A percentile compares a stretch with the other conserved stretches of the same genome.
Evolutionary conservation across 1,140 invertebrate genomes (phyloP).

Genomic region (Whitmania pigra): DNA sequence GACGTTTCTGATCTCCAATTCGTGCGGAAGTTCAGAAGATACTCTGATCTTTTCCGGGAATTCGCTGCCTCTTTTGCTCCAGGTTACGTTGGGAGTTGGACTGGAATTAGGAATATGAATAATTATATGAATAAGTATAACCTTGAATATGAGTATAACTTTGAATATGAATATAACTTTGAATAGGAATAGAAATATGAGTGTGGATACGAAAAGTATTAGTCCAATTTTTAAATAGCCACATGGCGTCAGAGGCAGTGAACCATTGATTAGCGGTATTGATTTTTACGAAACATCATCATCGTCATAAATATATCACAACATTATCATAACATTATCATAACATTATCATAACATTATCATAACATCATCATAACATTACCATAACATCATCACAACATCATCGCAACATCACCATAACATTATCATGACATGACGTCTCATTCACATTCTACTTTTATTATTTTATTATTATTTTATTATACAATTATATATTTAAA

Average conservation of each 20-base stretch:
- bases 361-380: no score
- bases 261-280: neutral
- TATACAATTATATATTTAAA: no score
- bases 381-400: no score
- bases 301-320: neutral
- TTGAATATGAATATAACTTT: neutral
- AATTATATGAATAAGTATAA: neutral
- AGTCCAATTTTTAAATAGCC: neutral
- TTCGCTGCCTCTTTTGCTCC: constrained; percentile 58
- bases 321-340: no score
- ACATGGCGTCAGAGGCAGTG: neutral
- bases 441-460: neutral
- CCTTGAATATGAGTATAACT: neutral
- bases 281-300: neutral
- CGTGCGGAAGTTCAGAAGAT: constrained; percentile 71
- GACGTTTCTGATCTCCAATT: constrained; percentile 68
- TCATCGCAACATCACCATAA: no score
- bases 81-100: constrained; percentile 49
- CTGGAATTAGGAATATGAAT: constrained; percentile 29
- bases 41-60: neutral
- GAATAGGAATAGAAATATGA: neutral
- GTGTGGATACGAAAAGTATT: neutral
- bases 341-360: no score
- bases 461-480: no score
- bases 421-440: no score